Evolutionary conservation across 2,797 vertebrate genomes (phyloP).

Genomic region (Sebastolobus alascanus): DNA sequence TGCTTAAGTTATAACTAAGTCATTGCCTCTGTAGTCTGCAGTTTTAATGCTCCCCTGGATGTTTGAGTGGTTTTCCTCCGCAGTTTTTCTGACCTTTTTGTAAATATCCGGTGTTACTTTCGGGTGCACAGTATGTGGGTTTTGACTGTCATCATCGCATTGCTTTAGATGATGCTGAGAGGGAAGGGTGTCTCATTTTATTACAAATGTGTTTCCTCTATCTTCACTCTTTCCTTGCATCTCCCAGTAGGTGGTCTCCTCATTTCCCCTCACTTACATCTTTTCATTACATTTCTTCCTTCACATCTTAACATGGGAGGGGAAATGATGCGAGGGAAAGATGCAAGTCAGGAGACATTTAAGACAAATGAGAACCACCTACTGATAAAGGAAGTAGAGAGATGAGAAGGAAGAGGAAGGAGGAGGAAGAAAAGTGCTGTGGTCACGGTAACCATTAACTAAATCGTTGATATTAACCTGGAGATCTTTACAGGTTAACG

Average conservation of each 20-base stretch:
- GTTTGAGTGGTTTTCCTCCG: background rate
- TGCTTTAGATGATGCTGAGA: constrained; percentile 1
- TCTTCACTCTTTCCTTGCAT: background rate
- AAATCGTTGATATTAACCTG: constrained; percentile 17
- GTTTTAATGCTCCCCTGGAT: background rate
- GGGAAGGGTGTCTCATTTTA: constrained; percentile 1
- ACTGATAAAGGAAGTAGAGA: background rate
- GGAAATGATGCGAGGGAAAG: background rate
- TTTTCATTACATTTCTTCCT: background rate
- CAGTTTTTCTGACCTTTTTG: background rate
- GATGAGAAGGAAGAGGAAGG: background rate
- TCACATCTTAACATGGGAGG: background rate
- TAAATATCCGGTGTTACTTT: background rate
- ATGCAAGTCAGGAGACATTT: background rate
- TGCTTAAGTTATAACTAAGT: background rate
- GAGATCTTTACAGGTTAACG: constrained; percentile 23
- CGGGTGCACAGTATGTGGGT: background rate
- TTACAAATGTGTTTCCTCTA: background rate
- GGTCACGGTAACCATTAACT: constrained; percentile 3
- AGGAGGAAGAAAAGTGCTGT: constrained; percentile 15
- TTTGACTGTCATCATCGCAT: background rate
- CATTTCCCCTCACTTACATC: constrained; percentile 6
- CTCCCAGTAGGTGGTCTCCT: background rate
- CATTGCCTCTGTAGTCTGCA: background rate
- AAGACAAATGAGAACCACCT: background rate